phyloP scores from a whole-genome alignment of 37 sponge, comb jelly and placozoan genomes.

The Geodia barretti region DNA sequence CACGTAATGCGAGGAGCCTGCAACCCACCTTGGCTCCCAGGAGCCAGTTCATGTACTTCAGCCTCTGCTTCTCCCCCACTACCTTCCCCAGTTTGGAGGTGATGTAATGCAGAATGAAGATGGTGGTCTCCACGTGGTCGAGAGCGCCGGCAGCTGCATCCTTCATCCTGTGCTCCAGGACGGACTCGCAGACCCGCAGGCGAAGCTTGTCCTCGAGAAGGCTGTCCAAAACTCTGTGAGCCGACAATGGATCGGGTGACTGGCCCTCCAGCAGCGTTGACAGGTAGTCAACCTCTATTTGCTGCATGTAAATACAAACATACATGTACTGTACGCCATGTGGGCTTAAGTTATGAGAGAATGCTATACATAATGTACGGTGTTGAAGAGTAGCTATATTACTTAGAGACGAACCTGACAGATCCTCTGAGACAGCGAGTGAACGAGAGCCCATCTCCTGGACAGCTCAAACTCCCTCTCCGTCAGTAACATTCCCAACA shows the following conservation, averaged over 20 bases:
- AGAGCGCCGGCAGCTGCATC: background rate
- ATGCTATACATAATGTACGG: no score
- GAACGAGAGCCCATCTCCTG: slow-evolving; percentile 50
- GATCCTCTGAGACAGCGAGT: slow-evolving; percentile 12
- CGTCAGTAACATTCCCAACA: slow-evolving; percentile 44
- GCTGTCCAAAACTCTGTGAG: slow-evolving; percentile 54
- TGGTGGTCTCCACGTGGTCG: slow-evolving; percentile 29
- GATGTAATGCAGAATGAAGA: slow-evolving; percentile 62
- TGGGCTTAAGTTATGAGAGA: background rate
- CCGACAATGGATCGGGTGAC: slow-evolving; percentile 35
- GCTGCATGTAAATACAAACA: slow-evolving; percentile 6
- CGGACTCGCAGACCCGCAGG: slow-evolving; percentile 52
- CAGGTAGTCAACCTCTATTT: slow-evolving; percentile 59
- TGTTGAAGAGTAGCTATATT: no score
- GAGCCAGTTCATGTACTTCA: slow-evolving; percentile 40
- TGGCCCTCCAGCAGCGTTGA: slow-evolving; percentile 48
- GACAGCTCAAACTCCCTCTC: slow-evolving; percentile 32
- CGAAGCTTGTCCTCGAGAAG: slow-evolving; percentile 20
- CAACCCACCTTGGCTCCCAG: slow-evolving; percentile 57
- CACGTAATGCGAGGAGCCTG: no score
- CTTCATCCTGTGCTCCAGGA: slow-evolving; percentile 4
- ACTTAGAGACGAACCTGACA: slow-evolving; percentile 34
- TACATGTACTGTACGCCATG: background rate
- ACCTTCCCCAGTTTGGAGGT: slow-evolving; percentile 15
- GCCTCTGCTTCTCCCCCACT: background rate